These are phyloP conservation scores for Atopsyche davidsoni DNA, from an alignment of 1,140 invertebrate genomes.

Conservation along the genomic window DNA sequence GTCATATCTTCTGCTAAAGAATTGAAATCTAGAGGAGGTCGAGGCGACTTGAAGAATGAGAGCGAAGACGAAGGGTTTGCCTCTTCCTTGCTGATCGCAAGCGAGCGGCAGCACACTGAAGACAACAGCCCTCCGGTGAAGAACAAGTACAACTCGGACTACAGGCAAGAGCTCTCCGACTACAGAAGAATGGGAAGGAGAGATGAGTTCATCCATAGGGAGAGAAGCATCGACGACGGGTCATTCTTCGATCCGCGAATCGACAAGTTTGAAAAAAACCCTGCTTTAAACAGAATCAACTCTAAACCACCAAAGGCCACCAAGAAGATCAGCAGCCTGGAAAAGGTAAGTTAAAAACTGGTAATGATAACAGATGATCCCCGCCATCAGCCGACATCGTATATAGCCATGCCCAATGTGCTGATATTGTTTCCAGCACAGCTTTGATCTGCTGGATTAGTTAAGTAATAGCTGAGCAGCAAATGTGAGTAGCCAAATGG, in stretches of 20 bases:
- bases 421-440: no score
- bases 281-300: slow-evolving; percentile 42
- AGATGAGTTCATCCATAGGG: slow-evolving; percentile 53
- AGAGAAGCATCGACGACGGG: slow-evolving; percentile 56
- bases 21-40: background rate
- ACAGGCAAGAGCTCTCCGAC: slow-evolving; percentile 17
- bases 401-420: no score
- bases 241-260: slow-evolving; percentile 55
- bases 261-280: slow-evolving; percentile 48
- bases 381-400: no score
- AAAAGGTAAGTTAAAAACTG: slow-evolving; percentile 58
- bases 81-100: slow-evolving; percentile 57
- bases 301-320: slow-evolving; percentile 53
- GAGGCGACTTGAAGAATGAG: slow-evolving; percentile 35
- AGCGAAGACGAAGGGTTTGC: slow-evolving; percentile 61
- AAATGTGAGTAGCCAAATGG: no score
- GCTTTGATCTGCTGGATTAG: no score
- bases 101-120: slow-evolving; percentile 60
- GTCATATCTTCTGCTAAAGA: slow-evolving; percentile 19
- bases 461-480: no score
- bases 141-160: slow-evolving; percentile 22
- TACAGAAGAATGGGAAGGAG: slow-evolving; percentile 24
- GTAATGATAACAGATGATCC: no score
- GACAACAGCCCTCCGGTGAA: slow-evolving; percentile 38
- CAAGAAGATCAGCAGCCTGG: slow-evolving; percentile 59